These are phyloP conservation scores for Eumacrocentrus americanus DNA, from an alignment of 2,888 invertebrate species.

Conservation along the genomic window DNA sequence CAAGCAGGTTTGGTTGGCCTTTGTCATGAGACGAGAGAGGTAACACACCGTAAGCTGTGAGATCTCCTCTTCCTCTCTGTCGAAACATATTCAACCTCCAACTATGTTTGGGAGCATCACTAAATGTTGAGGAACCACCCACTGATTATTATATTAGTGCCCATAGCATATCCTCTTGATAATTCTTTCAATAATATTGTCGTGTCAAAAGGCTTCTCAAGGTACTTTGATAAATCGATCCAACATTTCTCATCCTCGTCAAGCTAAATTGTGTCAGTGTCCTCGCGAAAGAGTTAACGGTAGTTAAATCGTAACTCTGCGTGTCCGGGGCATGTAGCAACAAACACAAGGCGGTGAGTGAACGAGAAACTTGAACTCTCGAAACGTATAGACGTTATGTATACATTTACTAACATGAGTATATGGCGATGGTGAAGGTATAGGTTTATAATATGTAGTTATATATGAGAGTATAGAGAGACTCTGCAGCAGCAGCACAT, in stretches of 20 bases:
- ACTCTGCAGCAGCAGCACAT: slow-evolving; percentile 10
- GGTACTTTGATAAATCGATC: not conserved
- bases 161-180: too few species aligned
- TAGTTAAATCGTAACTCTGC: slow-evolving; percentile 27
- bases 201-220: not conserved
- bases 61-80: not conserved
- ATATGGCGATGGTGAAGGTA: slow-evolving; percentile 18
- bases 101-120: not conserved
- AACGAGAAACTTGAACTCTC: slow-evolving; percentile 9
- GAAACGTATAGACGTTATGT: not conserved
- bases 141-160: too few species aligned
- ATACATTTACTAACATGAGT: slow-evolving; percentile 6
- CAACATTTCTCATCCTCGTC: not conserved
- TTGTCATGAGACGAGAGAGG: slow-evolving; percentile 47
- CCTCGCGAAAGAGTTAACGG: slow-evolving; percentile 29
- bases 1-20: slow-evolving; percentile 55
- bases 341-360: not conserved
- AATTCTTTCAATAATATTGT: too few species aligned
- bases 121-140: not conserved
- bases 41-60: not conserved
- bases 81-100: not conserved
- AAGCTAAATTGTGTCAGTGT: slow-evolving; percentile 30
- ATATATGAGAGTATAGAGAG: not conserved
- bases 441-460: slow-evolving; percentile 1
- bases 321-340: slow-evolving; percentile 20